Conservation (phyloP, 1,140 invertebrate species). For the Brachionus koreanus region DNA sequence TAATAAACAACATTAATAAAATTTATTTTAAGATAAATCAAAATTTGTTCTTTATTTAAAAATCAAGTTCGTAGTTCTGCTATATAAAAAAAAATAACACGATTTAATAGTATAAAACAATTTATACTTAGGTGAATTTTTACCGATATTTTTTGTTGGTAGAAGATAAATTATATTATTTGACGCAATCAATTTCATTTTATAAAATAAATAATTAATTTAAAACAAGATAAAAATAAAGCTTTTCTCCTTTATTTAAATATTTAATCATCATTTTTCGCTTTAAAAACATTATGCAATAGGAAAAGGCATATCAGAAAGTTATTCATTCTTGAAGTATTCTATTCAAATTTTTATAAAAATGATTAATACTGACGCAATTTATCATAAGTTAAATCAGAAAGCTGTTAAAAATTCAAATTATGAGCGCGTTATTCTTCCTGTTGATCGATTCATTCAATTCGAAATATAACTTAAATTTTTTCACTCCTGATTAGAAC, state of each 20-base stretch:
- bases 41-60: neutral
- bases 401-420: neutral
- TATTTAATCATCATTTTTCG: conserved; percentile 2
- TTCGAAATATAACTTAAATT: neutral
- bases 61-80: neutral
- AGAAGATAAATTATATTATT: neutral
- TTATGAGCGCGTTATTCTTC: neutral
- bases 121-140: neutral
- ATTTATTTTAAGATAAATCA: no score
- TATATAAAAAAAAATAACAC: neutral
- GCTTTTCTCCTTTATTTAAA: neutral
- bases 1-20: no score
- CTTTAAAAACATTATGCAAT: neutral
- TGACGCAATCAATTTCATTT: neutral
- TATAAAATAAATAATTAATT: conserved; percentile 13
- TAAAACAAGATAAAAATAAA: neutral
- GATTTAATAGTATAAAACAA: neutral
- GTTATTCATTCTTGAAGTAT: neutral
- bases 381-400: neutral
- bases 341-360: neutral
- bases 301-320: neutral
- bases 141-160: neutral
- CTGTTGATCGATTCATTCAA: neutral
- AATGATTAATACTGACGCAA: neutral
- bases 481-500: neutral